These are phyloP conservation scores for Cylloceria caligata DNA, from an alignment of 2,888 invertebrate genomes.

Conservation along the genomic window DNA sequence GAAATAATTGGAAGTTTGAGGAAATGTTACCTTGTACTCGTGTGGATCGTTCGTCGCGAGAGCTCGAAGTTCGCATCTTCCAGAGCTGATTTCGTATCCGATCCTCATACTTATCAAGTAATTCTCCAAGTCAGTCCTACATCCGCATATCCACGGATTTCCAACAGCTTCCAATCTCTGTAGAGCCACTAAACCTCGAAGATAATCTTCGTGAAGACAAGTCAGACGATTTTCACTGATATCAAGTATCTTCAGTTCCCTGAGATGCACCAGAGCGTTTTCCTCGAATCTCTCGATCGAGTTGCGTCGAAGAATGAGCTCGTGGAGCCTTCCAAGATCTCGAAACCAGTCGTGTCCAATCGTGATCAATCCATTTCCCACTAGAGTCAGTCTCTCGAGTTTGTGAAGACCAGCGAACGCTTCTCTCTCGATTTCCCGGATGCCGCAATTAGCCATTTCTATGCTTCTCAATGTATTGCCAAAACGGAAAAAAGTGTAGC, in stretches of 20 bases:
- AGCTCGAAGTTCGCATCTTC: slow-evolving; percentile 64
- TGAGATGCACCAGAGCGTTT: slow-evolving; percentile 69
- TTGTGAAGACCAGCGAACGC: slow-evolving; percentile 78
- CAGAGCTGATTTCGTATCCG: slow-evolving; percentile 72
- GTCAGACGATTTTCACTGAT: slow-evolving; percentile 71
- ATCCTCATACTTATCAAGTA: slow-evolving; percentile 68
- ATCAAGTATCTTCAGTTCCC: slow-evolving; percentile 71
- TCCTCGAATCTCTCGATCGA: slow-evolving; percentile 71
- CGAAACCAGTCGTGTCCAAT: slow-evolving; percentile 74
- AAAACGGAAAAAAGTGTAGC: slow-evolving; percentile 77
- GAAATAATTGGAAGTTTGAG: background rate
- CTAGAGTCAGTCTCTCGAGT: slow-evolving; percentile 72
- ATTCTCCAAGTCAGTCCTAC: slow-evolving; percentile 68
- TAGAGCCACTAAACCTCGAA: slow-evolving; percentile 69
- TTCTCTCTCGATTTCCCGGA: slow-evolving; percentile 72
- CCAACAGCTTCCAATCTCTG: slow-evolving; percentile 70
- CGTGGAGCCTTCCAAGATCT: slow-evolving; percentile 73
- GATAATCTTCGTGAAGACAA: slow-evolving; percentile 70
- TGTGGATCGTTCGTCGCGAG: background rate
- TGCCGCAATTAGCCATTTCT: slow-evolving; percentile 73
- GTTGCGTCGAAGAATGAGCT: slow-evolving; percentile 72
- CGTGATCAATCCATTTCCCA: slow-evolving; percentile 70
- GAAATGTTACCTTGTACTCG: slow-evolving; percentile 61
- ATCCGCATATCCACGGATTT: slow-evolving; percentile 77
- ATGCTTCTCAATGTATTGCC: slow-evolving; percentile 76